Conservation (phyloP, 2,888 invertebrate species). For the Xestia ashworthii region DNA sequence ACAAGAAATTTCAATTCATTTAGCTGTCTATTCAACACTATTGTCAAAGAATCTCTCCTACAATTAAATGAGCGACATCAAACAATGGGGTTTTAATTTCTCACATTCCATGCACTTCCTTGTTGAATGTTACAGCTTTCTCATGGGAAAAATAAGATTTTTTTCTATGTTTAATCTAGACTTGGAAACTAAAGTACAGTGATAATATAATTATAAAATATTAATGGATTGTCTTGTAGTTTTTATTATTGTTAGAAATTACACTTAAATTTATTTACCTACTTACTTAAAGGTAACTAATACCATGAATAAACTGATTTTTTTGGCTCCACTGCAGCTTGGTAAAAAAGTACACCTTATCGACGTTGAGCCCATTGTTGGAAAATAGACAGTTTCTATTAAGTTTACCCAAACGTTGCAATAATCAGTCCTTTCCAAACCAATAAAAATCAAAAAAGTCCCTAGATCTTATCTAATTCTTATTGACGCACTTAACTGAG, state of each 20-base stretch:
- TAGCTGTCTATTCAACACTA: slow-evolving; percentile 28
- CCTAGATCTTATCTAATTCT: slow-evolving; percentile 15
- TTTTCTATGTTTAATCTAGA: slow-evolving; percentile 9
- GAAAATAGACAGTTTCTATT: not conserved
- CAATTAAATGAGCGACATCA: slow-evolving; percentile 29
- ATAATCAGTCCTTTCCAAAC: not conserved
- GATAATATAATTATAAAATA: not conserved
- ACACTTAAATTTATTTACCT: not conserved
- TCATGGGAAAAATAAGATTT: slow-evolving; percentile 43
- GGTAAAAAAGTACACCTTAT: not conserved
- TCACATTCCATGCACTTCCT: slow-evolving; percentile 62
- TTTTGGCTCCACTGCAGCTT: not conserved
- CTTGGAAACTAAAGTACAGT: slow-evolving; percentile 13
- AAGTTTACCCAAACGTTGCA: not conserved
- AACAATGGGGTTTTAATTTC: slow-evolving; percentile 61
- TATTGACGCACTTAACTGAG: slow-evolving; percentile 2
- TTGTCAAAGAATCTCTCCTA: slow-evolving; percentile 59
- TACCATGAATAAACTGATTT: too few species aligned
- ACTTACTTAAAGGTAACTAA: not conserved
- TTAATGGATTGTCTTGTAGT: not conserved
- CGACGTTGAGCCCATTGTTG: not conserved
- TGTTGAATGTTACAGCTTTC: slow-evolving; percentile 61
- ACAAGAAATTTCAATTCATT: slow-evolving; percentile 38
- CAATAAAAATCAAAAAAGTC: slow-evolving; percentile 20
- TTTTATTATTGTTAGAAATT: not conserved